phyloP scores from a whole-genome alignment of 2,888 invertebrate species.

The Lissonota sp. region DNA sequence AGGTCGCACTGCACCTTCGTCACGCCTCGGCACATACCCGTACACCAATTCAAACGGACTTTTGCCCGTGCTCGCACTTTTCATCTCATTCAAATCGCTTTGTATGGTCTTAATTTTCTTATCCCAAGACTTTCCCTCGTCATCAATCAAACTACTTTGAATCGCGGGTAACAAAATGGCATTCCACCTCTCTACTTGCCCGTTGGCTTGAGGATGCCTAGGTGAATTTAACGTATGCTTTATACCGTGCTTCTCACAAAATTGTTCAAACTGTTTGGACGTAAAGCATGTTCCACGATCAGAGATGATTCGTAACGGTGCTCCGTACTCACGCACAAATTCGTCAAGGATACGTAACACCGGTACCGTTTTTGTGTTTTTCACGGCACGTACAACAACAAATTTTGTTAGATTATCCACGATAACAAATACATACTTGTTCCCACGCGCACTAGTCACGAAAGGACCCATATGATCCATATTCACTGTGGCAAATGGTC shows the following conservation, averaged over 20 bases:
- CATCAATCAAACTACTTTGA: too few relatives aligned
- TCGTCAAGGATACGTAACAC: constrained; percentile 43
- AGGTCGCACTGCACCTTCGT: too few relatives aligned
- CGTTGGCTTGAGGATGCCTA: constrained; percentile 51
- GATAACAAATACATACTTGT: constrained; percentile 59
- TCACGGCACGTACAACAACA: not conserved
- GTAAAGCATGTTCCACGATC: constrained; percentile 64
- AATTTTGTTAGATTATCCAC: constrained; percentile 52
- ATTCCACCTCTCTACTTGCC: too few relatives aligned
- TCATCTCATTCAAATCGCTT: too few relatives aligned
- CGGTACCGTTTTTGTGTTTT: constrained; percentile 12
- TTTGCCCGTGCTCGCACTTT: too few relatives aligned
- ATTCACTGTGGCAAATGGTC: constrained; percentile 62
- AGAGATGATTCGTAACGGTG: constrained; percentile 57
- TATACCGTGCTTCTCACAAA: constrained; percentile 39
- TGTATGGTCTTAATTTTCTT: too few relatives aligned
- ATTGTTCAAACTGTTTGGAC: constrained; percentile 8
- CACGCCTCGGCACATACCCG: too few relatives aligned
- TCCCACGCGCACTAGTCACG: constrained; percentile 38
- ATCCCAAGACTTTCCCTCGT: too few relatives aligned
- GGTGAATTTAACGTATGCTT: constrained; percentile 54
- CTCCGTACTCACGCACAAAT: constrained; percentile 56
- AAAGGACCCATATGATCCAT: constrained; percentile 66
- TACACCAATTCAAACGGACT: too few relatives aligned
- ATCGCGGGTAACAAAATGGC: too few relatives aligned